Percentiles rank a stretch among this genome's conserved stretches.
Evolutionary conservation across 2,797 vertebrate species (phyloP).

Genomic region (Arctocebus calabarensis): DNA sequence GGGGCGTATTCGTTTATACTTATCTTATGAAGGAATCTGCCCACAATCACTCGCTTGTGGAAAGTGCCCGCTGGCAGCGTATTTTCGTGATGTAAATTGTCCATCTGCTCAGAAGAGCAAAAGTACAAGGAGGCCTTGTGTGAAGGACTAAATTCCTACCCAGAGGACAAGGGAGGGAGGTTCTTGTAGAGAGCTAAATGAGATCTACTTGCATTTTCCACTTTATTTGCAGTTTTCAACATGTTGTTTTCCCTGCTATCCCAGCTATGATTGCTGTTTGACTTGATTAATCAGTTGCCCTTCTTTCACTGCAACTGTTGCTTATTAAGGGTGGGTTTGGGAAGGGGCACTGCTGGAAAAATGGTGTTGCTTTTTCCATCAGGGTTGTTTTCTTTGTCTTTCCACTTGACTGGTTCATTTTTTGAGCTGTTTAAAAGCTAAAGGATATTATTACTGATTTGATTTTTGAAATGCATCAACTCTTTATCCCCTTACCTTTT

Average conservation of each 20-base stretch:
- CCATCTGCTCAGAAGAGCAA: constrained; percentile 82
- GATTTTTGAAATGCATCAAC: constrained; percentile 37
- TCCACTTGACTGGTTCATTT: constrained; percentile 26
- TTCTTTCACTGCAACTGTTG: background rate
- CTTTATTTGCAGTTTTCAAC: constrained; percentile 68
- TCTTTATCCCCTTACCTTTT: background rate
- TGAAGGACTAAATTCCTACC: constrained; percentile 77
- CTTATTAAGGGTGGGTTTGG: background rate
- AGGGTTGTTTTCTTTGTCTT: constrained; percentile 27
- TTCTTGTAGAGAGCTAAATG: constrained; percentile 75
- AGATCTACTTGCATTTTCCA: constrained; percentile 68
- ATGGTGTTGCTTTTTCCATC: constrained; percentile 19
- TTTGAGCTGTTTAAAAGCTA: background rate
- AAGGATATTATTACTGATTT: constrained; percentile 25
- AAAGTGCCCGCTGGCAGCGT: constrained; percentile 81
- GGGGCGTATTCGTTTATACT: constrained; percentile 63
- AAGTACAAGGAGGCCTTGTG: constrained; percentile 87
- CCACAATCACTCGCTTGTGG: constrained; percentile 85
- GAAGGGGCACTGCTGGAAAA: background rate
- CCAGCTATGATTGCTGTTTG: background rate
- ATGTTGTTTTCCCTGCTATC: constrained; percentile 19
- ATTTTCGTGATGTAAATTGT: constrained; percentile 85
- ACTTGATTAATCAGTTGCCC: background rate
- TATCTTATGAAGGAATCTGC: constrained; percentile 86
- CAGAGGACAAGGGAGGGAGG: constrained; percentile 76